Conservation (phyloP, 2,797 vertebrate species). For the Cirrhinus molitorella region DNA sequence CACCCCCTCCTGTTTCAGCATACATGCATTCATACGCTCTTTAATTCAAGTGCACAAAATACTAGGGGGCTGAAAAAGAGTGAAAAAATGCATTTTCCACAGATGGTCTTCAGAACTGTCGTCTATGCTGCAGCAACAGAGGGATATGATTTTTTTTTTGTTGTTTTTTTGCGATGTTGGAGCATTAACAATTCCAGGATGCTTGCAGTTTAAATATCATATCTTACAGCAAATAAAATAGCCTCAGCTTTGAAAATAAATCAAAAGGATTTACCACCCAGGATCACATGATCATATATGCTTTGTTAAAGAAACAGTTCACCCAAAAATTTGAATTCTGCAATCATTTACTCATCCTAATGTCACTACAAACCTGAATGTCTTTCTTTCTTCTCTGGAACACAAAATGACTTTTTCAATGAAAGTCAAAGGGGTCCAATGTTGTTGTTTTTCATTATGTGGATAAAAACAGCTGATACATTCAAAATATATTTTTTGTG, state of each 20-base stretch:
- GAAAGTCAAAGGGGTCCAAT: neutral
- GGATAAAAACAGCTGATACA: neutral
- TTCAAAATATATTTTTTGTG: neutral
- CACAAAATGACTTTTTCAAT: neutral
- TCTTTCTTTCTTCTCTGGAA: neutral
- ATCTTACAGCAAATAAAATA: neutral
- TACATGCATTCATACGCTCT: slow-evolving; percentile 41
- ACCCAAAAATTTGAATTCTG: neutral
- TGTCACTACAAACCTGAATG: neutral
- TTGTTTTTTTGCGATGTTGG: neutral
- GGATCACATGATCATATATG: neutral
- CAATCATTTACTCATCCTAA: neutral
- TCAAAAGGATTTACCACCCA: neutral
- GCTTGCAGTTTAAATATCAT: neutral
- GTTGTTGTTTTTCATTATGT: neutral
- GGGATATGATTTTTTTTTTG: neutral
- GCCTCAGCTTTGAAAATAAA: neutral
- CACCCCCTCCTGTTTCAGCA: slow-evolving; percentile 23
- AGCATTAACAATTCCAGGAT: neutral
- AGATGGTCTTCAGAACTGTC: slow-evolving; percentile 22
- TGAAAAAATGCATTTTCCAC: neutral
- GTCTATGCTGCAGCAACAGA: neutral
- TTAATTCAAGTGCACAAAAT: slow-evolving; percentile 38
- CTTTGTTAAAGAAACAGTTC: neutral
- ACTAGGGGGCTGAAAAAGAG: slow-evolving; percentile 16